Evolutionary conservation across 2,797 vertebrate genomes (phyloP).

Genomic region (Lepilemur ruficaudatus): DNA sequence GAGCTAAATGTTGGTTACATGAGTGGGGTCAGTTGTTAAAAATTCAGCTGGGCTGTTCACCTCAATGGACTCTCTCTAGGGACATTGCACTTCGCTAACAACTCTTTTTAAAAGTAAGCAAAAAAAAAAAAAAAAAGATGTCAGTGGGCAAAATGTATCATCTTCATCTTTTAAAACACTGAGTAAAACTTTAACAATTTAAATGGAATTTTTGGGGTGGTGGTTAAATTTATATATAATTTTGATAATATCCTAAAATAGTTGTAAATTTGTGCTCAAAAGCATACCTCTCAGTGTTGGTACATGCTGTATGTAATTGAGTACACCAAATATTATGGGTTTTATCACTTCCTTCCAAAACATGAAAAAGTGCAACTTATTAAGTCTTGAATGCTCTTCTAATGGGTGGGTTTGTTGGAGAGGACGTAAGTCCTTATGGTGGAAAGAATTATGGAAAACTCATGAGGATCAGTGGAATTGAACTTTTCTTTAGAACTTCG

Average conservation of each 20-base stretch:
- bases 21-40: not conserved
- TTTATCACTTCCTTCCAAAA: not conserved
- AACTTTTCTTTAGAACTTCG: not conserved
- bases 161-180: not conserved
- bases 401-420: not conserved
- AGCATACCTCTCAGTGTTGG: not conserved
- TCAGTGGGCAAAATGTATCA: not conserved
- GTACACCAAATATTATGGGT: not conserved
- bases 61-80: not conserved
- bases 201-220: not conserved
- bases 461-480: rapidly evolving
- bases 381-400: not conserved
- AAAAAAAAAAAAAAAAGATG: not conserved
- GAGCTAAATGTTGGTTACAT: not conserved
- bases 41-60: not conserved
- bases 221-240: not conserved
- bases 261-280: not conserved
- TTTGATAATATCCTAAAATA: not conserved
- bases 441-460: not conserved
- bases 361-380: not conserved
- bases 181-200: not conserved
- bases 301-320: rapidly evolving
- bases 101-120: not conserved
- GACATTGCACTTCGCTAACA: not conserved
- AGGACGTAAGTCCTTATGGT: not conserved